phyloP scores from a whole-genome alignment of 2,797 vertebrate species.

The Malurus leucopterus region DNA sequence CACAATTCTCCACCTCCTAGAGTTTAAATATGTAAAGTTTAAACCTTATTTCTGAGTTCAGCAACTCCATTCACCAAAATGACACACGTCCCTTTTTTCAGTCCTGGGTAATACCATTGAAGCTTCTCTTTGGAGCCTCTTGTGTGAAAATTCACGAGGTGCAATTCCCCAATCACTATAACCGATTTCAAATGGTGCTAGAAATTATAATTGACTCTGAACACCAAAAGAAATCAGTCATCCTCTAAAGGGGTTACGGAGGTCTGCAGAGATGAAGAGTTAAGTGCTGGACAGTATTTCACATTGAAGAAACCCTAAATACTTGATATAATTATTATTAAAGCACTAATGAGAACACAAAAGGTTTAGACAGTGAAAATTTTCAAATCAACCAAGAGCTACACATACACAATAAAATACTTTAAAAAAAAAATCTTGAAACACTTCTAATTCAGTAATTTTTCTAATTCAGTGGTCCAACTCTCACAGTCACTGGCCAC shows the following conservation, averaged over 20 bases:
- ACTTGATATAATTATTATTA: neutral
- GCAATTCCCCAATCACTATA: constrained; percentile 93
- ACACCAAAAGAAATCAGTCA: constrained; percentile 99
- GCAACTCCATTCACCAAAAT: neutral
- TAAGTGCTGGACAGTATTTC: neutral
- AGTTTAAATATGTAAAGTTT: rapidly evolving
- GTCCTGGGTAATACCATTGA: neutral
- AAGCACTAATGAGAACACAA: neutral
- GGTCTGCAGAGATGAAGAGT: neutral
- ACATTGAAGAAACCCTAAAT: neutral
- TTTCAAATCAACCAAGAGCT: neutral
- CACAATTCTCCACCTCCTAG: neutral
- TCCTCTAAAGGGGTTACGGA: constrained; percentile 85
- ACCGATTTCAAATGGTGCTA: constrained; percentile 99
- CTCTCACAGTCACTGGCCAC: rapidly evolving
- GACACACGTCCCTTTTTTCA: neutral
- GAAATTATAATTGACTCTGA: constrained; percentile 90
- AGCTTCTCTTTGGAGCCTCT: neutral
- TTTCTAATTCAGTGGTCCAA: neutral
- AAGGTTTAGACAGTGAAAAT: neutral
- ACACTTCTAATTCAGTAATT: too few species aligned
- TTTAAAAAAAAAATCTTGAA: rapidly evolving
- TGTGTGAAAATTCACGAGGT: neutral
- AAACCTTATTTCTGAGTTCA: neutral
- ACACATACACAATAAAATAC: neutral